Conservation (phyloP, 2,113 vertebrate species). For the Vidua chalybeata region DNA sequence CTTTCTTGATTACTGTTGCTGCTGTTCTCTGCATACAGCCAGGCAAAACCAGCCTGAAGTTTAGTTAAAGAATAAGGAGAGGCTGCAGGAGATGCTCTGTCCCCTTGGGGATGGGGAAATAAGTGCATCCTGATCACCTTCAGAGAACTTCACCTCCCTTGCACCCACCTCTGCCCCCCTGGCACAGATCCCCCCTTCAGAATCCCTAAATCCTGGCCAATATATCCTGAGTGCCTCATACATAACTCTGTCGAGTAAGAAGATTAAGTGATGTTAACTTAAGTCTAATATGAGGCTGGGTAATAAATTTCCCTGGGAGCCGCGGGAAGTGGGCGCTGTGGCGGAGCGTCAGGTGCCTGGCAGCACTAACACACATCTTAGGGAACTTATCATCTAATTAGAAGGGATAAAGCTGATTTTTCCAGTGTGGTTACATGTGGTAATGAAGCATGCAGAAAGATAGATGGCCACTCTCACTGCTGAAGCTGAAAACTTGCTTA, state of each 20-base stretch:
- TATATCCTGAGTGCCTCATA: background rate
- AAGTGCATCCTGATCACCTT: background rate
- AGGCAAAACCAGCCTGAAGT: background rate
- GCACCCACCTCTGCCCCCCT: background rate
- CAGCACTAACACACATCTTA: background rate
- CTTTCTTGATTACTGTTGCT: slow-evolving; percentile 52
- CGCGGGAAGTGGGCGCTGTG: background rate
- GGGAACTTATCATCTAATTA: slow-evolving; percentile 77
- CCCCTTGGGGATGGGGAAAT: background rate
- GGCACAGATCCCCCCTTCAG: background rate
- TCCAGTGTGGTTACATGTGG: slow-evolving; percentile 72
- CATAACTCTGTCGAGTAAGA: slow-evolving; percentile 1
- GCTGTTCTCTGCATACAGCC: slow-evolving; percentile 6
- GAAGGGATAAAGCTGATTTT: slow-evolving; percentile 71
- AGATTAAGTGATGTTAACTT: slow-evolving; percentile 45
- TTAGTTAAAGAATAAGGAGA: background rate
- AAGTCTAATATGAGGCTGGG: slow-evolving; percentile 1
- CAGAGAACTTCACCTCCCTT: background rate
- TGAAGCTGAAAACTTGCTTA: slow-evolving; percentile 79
- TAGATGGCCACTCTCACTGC: slow-evolving; percentile 74
- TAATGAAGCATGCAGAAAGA: slow-evolving; percentile 82
- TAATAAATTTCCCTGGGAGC: slow-evolving; percentile 29
- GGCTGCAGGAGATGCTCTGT: background rate
- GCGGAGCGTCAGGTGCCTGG: slow-evolving; percentile 30
- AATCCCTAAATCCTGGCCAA: background rate